A percentile compares a stretch with the other conserved stretches of the same genome.
phyloP scores from a whole-genome alignment of 2,888 invertebrate species.

The Mayetiola destructor region DNA sequence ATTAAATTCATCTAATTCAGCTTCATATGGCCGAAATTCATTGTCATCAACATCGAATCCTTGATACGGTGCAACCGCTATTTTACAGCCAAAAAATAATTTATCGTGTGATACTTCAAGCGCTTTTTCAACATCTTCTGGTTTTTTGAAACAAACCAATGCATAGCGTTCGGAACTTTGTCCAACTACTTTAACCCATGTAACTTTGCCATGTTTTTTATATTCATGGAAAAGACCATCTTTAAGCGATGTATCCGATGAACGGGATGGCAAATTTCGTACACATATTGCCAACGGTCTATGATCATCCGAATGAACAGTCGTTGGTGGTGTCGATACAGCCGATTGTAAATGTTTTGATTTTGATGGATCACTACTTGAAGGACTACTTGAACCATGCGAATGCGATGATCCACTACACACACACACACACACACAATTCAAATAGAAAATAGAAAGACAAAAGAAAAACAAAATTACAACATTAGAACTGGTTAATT shows the following conservation, averaged over 20 bases:
- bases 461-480: too few species aligned
- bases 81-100: conserved; percentile 92
- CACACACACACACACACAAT: too few species aligned
- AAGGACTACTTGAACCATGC: conserved; percentile 34
- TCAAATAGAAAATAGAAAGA: too few species aligned
- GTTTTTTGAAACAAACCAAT: conserved; percentile 90
- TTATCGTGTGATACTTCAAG: conserved; percentile 92
- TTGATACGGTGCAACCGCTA: conserved; percentile 87
- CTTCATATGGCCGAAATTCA: conserved; percentile 78
- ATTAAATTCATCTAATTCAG: conserved; percentile 91
- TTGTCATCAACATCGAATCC: conserved; percentile 74
- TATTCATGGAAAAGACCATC: conserved; percentile 97
- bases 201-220: conserved; percentile 96
- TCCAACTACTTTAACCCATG: conserved; percentile 87
- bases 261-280: conserved; percentile 74
- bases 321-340: conserved; percentile 30
- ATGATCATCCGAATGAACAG: conserved; percentile 38
- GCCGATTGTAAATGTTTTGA: conserved; percentile 39
- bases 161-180: conserved; percentile 85
- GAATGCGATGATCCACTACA: conserved; percentile 33
- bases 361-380: conserved; percentile 28
- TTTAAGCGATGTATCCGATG: conserved; percentile 86
- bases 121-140: conserved; percentile 93
- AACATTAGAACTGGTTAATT: too few species aligned
- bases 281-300: conserved; percentile 82